Evolutionary conservation across 2,797 vertebrate genomes (phyloP).

Genomic region (Rousettus madagascariensis): DNA sequence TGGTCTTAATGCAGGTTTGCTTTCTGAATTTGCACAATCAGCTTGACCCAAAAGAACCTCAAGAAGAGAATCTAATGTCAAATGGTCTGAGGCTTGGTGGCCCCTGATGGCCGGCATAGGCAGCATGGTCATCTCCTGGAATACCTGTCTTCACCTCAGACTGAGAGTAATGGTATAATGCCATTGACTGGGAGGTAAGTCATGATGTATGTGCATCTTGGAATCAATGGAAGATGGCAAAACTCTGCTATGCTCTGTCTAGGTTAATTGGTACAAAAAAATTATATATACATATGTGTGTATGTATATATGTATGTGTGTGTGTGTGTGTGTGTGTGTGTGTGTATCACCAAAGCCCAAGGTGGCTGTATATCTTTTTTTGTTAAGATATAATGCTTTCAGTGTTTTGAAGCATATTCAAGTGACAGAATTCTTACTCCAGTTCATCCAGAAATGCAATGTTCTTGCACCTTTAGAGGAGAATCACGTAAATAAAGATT

Average conservation of each 20-base stretch:
- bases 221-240: background rate
- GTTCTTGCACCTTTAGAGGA: background rate
- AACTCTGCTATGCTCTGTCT: background rate
- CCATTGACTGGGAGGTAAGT: background rate
- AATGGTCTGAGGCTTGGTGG: background rate
- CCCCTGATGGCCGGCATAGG: background rate
- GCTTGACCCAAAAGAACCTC: background rate
- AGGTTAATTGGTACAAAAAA: background rate
- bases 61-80: background rate
- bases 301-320: no score
- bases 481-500: background rate
- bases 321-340: no score
- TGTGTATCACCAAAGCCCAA: background rate
- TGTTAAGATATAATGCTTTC: background rate
- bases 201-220: background rate
- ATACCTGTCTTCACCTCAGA: background rate
- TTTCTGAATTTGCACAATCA: background rate
- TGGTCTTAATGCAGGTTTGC: background rate
- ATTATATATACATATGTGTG: no score
- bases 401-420: background rate
- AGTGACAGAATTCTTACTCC: background rate
- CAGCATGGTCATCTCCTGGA: background rate
- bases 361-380: background rate
- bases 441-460: background rate
- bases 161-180: background rate